Evolutionary conservation across 92 coral and sea anemone genomes (phyloP).

Genomic region (Zoanthus sansibaricus): DNA sequence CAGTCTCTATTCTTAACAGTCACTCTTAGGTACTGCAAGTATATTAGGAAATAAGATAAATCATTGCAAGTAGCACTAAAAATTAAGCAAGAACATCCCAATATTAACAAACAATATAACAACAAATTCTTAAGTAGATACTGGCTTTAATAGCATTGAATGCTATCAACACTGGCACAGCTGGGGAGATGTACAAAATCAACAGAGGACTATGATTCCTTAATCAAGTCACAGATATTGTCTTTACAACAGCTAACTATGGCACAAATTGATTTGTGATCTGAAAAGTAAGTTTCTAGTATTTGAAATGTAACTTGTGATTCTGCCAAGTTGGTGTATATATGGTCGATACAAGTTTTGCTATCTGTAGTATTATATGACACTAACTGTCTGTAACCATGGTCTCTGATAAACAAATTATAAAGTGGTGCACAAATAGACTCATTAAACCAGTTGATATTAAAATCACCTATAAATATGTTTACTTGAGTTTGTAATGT

Average conservation of each 20-base stretch:
- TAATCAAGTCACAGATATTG: slow-evolving; percentile 13
- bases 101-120: slow-evolving; percentile 4
- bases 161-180: slow-evolving; percentile 16
- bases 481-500: slow-evolving; percentile 2
- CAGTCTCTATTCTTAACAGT: slow-evolving; percentile 7
- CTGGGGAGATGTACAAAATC: slow-evolving; percentile 12
- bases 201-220: slow-evolving; percentile 9
- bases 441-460: neutral
- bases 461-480: neutral
- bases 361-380: slow-evolving; percentile 9
- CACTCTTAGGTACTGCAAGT: slow-evolving; percentile 10
- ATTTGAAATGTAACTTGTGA: slow-evolving; percentile 8
- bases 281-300: slow-evolving; percentile 12
- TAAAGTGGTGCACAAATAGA: slow-evolving; percentile 14
- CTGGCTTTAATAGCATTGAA: slow-evolving; percentile 11
- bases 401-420: slow-evolving; percentile 18
- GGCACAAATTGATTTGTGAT: slow-evolving; percentile 7
- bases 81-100: slow-evolving; percentile 14
- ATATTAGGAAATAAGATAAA: slow-evolving; percentile 8
- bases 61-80: slow-evolving; percentile 8
- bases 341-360: slow-evolving; percentile 10
- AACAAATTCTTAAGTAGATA: slow-evolving; percentile 8
- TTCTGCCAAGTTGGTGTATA: slow-evolving; percentile 7
- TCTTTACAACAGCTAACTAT: slow-evolving; percentile 12
- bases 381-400: slow-evolving; percentile 11